Percentiles rank a stretch among this genome's conserved stretches.
These are phyloP conservation scores for Hucho hucho DNA, from an alignment of 2,113 vertebrate species.

Conservation along the genomic window DNA sequence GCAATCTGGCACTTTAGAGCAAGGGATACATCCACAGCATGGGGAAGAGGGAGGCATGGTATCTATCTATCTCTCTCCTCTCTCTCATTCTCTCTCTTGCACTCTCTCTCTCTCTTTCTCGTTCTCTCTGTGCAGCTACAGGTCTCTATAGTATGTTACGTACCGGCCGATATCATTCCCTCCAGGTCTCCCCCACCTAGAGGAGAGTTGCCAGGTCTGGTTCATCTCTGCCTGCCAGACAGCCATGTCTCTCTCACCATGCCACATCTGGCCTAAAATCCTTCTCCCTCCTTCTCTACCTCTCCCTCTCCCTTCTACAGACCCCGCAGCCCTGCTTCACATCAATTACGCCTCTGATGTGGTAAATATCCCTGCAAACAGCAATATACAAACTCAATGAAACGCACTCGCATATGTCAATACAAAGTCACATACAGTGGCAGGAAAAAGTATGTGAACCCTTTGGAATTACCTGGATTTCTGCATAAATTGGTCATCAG, in stretches of 20 bases:
- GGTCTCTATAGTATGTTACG: too few relatives aligned
- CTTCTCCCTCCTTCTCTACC: not conserved
- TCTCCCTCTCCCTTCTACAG: not conserved
- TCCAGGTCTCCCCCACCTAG: too few relatives aligned
- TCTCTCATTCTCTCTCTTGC: not conserved
- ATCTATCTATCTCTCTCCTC: not conserved
- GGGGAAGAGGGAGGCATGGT: too few relatives aligned
- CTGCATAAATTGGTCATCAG: too few relatives aligned
- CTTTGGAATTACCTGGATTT: not conserved
- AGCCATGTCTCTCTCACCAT: slow-evolving; percentile 39
- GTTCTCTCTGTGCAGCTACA: too few relatives aligned
- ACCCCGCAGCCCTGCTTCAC: not conserved
- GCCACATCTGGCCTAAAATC: slow-evolving; percentile 33
- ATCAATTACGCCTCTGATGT: not conserved
- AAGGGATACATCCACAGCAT: too few relatives aligned
- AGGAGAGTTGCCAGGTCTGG: too few relatives aligned
- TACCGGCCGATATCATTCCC: too few relatives aligned
- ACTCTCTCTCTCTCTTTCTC: not conserved
- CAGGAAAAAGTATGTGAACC: not conserved
- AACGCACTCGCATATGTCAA: not conserved
- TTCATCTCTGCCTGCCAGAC: slow-evolving; percentile 25
- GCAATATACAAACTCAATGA: not conserved
- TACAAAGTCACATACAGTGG: slow-evolving; percentile 4
- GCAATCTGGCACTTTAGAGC: too few relatives aligned
- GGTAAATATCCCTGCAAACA: not conserved